These are phyloP conservation scores for Loriculus beryllinus DNA, from an alignment of 2,797 vertebrate genomes.

Conservation along the genomic window DNA sequence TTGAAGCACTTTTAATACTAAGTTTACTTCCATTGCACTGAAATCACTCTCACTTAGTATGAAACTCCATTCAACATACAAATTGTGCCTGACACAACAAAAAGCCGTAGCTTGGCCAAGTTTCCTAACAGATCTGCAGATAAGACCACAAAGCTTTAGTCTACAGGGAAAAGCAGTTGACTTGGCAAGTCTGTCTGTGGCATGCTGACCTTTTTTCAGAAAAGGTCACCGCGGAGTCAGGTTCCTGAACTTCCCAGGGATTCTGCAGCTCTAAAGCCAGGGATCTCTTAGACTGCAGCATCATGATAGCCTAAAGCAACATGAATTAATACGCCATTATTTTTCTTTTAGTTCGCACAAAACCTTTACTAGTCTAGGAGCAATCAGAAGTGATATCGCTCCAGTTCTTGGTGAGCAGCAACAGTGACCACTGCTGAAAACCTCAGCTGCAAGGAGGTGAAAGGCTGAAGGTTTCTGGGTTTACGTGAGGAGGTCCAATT, in stretches of 20 bases:
- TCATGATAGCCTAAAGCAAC: neutral
- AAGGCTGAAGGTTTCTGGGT: neutral
- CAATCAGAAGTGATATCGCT: neutral
- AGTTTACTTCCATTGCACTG: neutral
- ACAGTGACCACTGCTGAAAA: neutral
- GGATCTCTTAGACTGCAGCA: neutral
- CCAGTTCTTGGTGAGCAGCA: neutral
- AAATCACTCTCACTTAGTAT: neutral
- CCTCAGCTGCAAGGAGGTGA: neutral
- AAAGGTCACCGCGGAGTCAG: neutral
- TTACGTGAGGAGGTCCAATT: neutral
- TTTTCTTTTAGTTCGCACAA: neutral
- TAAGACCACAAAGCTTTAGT: constrained; percentile 25
- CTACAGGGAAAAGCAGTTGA: constrained; percentile 38
- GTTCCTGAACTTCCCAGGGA: constrained; percentile 28
- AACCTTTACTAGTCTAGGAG: neutral
- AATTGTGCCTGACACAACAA: neutral
- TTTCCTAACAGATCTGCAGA: neutral
- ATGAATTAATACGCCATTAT: neutral
- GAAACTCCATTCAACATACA: neutral
- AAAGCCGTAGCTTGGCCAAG: neutral
- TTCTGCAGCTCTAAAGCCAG: constrained; percentile 1
- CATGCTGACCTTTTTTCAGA: constrained; percentile 38
- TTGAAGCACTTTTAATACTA: neutral
- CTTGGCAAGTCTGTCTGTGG: constrained; percentile 33